phyloP scores from a whole-genome alignment of 2,888 invertebrate genomes.

The Lissonota sp. region DNA sequence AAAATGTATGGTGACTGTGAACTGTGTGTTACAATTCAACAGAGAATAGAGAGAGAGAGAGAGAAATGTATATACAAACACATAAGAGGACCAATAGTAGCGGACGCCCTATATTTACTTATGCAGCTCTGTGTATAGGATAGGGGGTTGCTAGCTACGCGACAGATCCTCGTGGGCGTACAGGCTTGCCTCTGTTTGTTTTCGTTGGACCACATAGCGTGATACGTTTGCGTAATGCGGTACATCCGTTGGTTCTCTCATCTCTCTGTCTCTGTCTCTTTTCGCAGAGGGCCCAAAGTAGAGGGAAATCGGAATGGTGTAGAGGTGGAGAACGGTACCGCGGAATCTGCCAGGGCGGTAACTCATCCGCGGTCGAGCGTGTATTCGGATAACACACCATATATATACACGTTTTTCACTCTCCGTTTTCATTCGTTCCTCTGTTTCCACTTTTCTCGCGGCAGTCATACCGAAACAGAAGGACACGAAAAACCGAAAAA shows the following conservation, averaged over 20 bases:
- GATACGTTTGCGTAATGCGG: conserved; percentile 83
- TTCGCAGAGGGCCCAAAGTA: conserved; percentile 58
- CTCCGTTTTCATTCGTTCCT: conserved; percentile 67
- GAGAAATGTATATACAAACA: conserved; percentile 1
- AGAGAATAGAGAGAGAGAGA: conserved; percentile 8
- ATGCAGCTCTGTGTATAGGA: conserved; percentile 70
- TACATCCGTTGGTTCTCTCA: conserved; percentile 72
- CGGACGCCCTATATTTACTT: conserved; percentile 75
- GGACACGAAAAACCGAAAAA: conserved; percentile 4
- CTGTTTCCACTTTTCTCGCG: conserved; percentile 48
- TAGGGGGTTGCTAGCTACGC: conserved; percentile 67
- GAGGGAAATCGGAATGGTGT: conserved; percentile 59
- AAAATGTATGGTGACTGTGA: conserved; percentile 20
- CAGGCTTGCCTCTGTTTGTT: conserved; percentile 80
- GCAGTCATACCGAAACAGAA: background rate
- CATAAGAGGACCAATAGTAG: conserved; percentile 29
- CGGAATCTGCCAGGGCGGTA: conserved; percentile 79
- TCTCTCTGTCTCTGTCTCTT: conserved; percentile 70
- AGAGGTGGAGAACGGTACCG: conserved; percentile 60
- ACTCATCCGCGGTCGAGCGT: conserved; percentile 77
- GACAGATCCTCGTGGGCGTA: conserved; percentile 61
- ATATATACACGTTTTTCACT: conserved; percentile 58
- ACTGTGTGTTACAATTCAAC: conserved; percentile 34
- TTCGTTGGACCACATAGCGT: conserved; percentile 83
- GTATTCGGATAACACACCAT: conserved; percentile 69